phyloP scores from a whole-genome alignment of 2,888 invertebrate genomes.

The Archaeoteleia sp. region DNA sequence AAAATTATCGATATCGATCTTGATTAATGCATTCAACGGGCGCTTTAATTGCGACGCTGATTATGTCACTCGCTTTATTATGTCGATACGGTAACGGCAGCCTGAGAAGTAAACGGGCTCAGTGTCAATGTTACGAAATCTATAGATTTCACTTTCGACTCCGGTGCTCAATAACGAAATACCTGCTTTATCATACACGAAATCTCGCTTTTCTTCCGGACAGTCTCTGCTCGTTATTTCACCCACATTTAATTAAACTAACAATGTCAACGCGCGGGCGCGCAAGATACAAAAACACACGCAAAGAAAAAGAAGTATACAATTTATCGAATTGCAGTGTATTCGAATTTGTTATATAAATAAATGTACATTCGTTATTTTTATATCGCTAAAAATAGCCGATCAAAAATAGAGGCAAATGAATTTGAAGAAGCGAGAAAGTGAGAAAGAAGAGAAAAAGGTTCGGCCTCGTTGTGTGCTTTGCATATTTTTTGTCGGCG shows the following conservation, averaged over 20 bases:
- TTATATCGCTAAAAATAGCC: too few relatives aligned
- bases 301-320: too few relatives aligned
- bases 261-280: too few relatives aligned
- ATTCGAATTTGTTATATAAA: too few relatives aligned
- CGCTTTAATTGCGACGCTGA: slow-evolving; percentile 40
- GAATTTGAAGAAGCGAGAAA: slow-evolving; percentile 14
- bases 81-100: slow-evolving; percentile 36
- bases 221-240: too few relatives aligned
- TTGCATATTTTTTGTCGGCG: slow-evolving; percentile 36
- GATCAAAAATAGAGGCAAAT: not conserved
- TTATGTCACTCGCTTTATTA: slow-evolving; percentile 46
- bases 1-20: slow-evolving; percentile 30
- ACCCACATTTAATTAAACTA: too few relatives aligned
- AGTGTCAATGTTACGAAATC: slow-evolving; percentile 63
- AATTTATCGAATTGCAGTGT: too few relatives aligned
- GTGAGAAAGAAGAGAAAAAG: slow-evolving; percentile 22
- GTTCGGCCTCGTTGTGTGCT: slow-evolving; percentile 15
- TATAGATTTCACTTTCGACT: slow-evolving; percentile 63
- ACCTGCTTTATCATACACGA: too few relatives aligned
- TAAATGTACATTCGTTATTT: too few relatives aligned
- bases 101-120: slow-evolving; percentile 51
- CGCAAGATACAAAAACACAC: too few relatives aligned
- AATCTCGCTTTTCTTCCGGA: too few relatives aligned
- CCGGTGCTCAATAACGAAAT: slow-evolving; percentile 56
- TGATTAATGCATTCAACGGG: slow-evolving; percentile 29